These are phyloP conservation scores for Hiodon alosoides DNA, from an alignment of 2,113 vertebrate species.

Conservation along the genomic window DNA sequence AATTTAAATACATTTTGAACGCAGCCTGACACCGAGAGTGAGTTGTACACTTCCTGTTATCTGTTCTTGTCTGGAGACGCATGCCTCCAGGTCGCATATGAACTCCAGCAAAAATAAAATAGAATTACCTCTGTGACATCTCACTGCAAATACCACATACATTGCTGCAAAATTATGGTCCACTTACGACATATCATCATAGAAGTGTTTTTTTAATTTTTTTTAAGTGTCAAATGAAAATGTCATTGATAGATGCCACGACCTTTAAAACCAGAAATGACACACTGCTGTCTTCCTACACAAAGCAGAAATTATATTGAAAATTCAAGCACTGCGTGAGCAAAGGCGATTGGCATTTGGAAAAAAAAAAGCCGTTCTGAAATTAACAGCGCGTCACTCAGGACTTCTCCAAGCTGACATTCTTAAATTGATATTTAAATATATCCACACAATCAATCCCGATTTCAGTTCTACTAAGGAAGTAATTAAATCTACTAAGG, in stretches of 20 bases:
- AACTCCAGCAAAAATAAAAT: not conserved
- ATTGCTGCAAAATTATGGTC: not conserved
- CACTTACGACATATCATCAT: slow-evolving; percentile 9
- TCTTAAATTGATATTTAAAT: slow-evolving; percentile 23
- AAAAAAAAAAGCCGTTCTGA: slow-evolving; percentile 8
- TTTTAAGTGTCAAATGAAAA: not conserved
- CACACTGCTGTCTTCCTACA: slow-evolving; percentile 13
- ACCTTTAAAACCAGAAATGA: slow-evolving; percentile 24
- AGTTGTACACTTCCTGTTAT: too few species aligned
- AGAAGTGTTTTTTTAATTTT: slow-evolving; percentile 2
- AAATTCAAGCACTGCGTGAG: slow-evolving; percentile 33
- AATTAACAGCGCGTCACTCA: slow-evolving; percentile 23
- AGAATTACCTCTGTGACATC: too few species aligned
- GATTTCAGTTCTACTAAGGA: too few species aligned
- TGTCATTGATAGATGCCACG: not conserved
- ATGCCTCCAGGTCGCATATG: not conserved
- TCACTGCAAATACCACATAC: not conserved
- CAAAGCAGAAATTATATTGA: slow-evolving; percentile 22
- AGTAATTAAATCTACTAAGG: not conserved
- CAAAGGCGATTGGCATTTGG: slow-evolving; percentile 18
- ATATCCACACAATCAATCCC: too few species aligned
- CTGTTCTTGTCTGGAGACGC: not conserved
- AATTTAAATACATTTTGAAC: too few species aligned
- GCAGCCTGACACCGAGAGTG: not conserved
- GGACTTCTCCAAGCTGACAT: slow-evolving; percentile 35